These are phyloP conservation scores for Tenebrosternarchus preto DNA, from an alignment of 2,113 vertebrate genomes.

Conservation along the genomic window DNA sequence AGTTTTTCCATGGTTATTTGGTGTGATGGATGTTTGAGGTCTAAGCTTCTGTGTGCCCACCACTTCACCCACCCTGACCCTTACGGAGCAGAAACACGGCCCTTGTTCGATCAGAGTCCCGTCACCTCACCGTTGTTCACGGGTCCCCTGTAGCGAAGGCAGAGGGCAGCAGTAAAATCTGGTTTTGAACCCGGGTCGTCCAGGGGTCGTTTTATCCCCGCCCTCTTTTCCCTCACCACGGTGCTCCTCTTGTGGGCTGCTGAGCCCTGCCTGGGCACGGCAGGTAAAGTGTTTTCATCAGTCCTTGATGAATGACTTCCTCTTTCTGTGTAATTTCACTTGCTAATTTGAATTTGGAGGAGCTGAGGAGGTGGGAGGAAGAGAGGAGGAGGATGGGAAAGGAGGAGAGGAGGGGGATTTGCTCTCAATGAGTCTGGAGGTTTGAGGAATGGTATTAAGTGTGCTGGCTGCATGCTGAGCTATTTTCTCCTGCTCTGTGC, in stretches of 20 bases:
- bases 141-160: no score
- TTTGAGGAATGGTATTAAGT: conserved; percentile 35
- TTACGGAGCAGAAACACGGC: no score
- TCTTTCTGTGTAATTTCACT: conserved; percentile 36
- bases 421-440: conserved; percentile 36
- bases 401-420: neutral
- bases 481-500: conserved; percentile 41
- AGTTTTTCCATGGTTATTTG: neutral
- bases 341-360: conserved; percentile 36
- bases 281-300: conserved; percentile 2
- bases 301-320: conserved; percentile 22
- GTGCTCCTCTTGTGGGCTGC: neutral
- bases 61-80: no score
- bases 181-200: no score
- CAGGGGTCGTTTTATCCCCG: neutral
- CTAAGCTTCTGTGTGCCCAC: neutral
- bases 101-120: no score
- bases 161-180: no score
- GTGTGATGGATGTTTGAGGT: neutral
- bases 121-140: no score
- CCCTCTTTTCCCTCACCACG: neutral
- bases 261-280: neutral
- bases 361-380: neutral
- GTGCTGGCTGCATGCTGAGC: conserved; percentile 32
- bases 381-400: neutral